phyloP scores from a whole-genome alignment of 2,113 vertebrate species.

The Dinomys branickii region DNA sequence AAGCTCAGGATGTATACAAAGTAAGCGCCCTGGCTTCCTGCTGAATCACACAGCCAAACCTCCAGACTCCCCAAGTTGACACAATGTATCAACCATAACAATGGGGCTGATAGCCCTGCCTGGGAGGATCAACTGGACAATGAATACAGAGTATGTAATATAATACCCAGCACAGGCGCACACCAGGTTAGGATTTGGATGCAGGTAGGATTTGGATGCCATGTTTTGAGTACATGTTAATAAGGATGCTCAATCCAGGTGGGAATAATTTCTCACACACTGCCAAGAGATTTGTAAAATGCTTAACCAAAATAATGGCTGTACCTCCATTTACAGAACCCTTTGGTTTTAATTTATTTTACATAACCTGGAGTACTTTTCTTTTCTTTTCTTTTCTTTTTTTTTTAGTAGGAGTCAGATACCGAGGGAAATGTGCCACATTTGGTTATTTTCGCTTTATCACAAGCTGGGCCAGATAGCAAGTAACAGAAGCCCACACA shows the following conservation, averaged over 20 bases:
- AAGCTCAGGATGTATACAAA: too few species aligned
- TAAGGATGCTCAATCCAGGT: neutral
- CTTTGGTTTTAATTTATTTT: neutral
- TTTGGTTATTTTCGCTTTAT: slow-evolving; percentile 56
- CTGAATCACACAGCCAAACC: too few species aligned
- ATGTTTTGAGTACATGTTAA: neutral
- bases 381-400: too few species aligned
- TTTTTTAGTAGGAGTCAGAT: neutral
- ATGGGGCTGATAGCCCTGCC: neutral
- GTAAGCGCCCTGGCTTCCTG: too few species aligned
- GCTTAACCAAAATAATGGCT: neutral
- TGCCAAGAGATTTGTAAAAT: neutral
- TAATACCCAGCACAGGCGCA: neutral
- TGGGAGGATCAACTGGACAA: neutral
- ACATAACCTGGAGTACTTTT: neutral
- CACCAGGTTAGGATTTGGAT: neutral
- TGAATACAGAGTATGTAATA: neutral
- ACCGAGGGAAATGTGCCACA: neutral
- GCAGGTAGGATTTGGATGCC: neutral
- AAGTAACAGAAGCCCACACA: neutral
- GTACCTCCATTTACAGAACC: neutral
- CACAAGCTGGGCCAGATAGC: neutral
- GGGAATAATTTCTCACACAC: neutral
- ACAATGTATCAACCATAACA: too few species aligned
- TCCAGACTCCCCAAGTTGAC: too few species aligned